Base-by-base conservation (phyloP, 2,888 invertebrate species). In the Pecten maximus region DNA sequence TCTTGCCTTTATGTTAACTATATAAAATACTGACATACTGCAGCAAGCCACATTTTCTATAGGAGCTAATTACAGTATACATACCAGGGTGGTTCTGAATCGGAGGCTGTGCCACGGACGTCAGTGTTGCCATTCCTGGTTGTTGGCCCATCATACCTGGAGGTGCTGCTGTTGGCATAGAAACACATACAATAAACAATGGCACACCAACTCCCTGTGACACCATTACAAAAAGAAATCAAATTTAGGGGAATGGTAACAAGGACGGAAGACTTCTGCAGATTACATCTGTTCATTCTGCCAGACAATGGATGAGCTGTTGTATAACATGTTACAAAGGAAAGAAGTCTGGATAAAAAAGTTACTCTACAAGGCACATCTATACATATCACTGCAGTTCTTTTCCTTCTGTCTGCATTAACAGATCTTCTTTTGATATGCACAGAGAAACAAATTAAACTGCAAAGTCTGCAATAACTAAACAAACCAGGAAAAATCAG, bases 91-190 rank as follows among this genome's bases (percentile, higher is more conserved):
- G 60, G 28, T 16, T 74, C 28, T 74, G 60, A n/a, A 74, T n/a
- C 6, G 60, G 60, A 6, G 60, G 60, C 28, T 74, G 60, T 74
- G 28, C 60, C n/a, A 74, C 60, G n/a, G 60, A 74, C 16, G 60
- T 74, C 6, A 74, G 60, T 28, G 60, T 28, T 4, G 60, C 74
- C 16, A 74, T 74, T 35, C 74, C 74, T 74, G 74, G 74, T 23
- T 74, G 74, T 74, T 74, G 74, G 23, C 74, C 74, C 4, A 74
- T 74, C 74, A 74, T 28, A 74, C 74, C 74, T 28, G 74, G 74
- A 74, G 74, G 74, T 12, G 74, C 74, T 74, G 74, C 35, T 74
- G 74, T 74, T 74, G 35, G 54, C 35, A 74, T 35, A 74, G 74
- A 74, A 74, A 35, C 35, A 74, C 74, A 74, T 23, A 19, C 74